These are phyloP conservation scores for Xestia xanthographa DNA, from an alignment of 2,888 invertebrate species.

Conservation along the genomic window DNA sequence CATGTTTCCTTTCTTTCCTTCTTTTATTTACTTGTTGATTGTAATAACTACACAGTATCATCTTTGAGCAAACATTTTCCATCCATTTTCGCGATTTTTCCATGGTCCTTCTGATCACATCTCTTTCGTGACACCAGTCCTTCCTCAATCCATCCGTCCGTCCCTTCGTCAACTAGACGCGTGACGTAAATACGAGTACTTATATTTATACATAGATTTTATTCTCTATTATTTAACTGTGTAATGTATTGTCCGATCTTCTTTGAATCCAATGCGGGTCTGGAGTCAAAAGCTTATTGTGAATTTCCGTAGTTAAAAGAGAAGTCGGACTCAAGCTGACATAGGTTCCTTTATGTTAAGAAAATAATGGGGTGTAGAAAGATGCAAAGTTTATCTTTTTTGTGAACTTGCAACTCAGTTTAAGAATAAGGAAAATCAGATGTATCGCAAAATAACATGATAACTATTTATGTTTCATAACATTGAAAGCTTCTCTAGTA, in stretches of 20 bases:
- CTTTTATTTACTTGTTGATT: too few species aligned
- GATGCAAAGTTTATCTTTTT: slow-evolving; percentile 18
- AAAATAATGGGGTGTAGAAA: slow-evolving; percentile 19
- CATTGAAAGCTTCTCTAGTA: neutral
- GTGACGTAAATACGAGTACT: slow-evolving; percentile 54
- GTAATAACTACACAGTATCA: too few species aligned
- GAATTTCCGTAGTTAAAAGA: slow-evolving; percentile 22
- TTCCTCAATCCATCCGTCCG: slow-evolving; percentile 41
- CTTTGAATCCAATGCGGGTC: slow-evolving; percentile 38
- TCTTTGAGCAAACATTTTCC: neutral
- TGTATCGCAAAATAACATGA: too few species aligned
- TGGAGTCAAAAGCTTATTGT: slow-evolving; percentile 38
- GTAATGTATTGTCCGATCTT: slow-evolving; percentile 51
- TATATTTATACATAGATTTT: slow-evolving; percentile 45
- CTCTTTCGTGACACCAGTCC: neutral
- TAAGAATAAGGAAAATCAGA: neutral
- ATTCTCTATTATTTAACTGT: slow-evolving; percentile 58
- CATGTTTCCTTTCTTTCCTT: too few species aligned
- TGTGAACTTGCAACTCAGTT: neutral
- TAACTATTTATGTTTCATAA: neutral
- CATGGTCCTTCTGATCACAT: slow-evolving; percentile 27
- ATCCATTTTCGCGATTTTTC: rapidly evolving
- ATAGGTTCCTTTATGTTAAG: slow-evolving; percentile 25
- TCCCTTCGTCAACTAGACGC: slow-evolving; percentile 65
- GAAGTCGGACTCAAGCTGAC: slow-evolving; percentile 12